A percentile compares a stretch with the other conserved stretches of the same genome.
Conservation (phyloP, 1,140 invertebrate species). For the Drosophila truncata region DNA sequence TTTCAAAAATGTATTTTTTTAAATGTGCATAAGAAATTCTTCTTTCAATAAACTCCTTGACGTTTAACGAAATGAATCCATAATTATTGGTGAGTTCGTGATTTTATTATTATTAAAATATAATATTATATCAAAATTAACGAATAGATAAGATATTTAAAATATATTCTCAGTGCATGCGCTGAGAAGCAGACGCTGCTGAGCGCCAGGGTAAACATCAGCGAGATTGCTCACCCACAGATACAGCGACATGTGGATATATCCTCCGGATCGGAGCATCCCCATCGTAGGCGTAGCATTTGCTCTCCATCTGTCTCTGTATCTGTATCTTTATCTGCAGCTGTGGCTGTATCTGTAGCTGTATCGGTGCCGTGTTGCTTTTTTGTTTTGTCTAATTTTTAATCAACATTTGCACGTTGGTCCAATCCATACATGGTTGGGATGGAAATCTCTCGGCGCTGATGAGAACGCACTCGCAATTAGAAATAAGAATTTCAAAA, state of each 20-base stretch:
- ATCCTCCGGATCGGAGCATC: slow-evolving; percentile 68
- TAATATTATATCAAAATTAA: background rate
- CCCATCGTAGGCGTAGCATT: slow-evolving; percentile 65
- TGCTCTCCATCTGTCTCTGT: slow-evolving; percentile 30
- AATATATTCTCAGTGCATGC: slow-evolving; percentile 12
- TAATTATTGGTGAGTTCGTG: no score
- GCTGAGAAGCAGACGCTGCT: slow-evolving; percentile 33
- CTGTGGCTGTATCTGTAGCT: slow-evolving; percentile 13
- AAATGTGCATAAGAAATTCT: background rate
- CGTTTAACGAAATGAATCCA: background rate
- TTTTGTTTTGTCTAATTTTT: slow-evolving; percentile 82
- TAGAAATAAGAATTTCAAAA: slow-evolving; percentile 73
- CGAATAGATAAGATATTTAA: background rate
- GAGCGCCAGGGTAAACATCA: slow-evolving; percentile 74
- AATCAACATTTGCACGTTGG: slow-evolving; percentile 83
- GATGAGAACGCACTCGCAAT: slow-evolving; percentile 67
- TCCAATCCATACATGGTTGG: slow-evolving; percentile 81
- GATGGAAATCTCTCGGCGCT: slow-evolving; percentile 66
- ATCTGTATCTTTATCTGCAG: slow-evolving; percentile 33
- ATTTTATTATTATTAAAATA: background rate
- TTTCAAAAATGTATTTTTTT: no score
- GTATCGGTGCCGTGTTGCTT: slow-evolving; percentile 33
- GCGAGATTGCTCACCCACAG: slow-evolving; percentile 55
- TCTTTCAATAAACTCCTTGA: background rate
- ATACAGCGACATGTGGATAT: slow-evolving; percentile 37